These are phyloP conservation scores for Oncorhynchus tshawytscha DNA, from an alignment of 2,113 vertebrate species.

Conservation along the genomic window DNA sequence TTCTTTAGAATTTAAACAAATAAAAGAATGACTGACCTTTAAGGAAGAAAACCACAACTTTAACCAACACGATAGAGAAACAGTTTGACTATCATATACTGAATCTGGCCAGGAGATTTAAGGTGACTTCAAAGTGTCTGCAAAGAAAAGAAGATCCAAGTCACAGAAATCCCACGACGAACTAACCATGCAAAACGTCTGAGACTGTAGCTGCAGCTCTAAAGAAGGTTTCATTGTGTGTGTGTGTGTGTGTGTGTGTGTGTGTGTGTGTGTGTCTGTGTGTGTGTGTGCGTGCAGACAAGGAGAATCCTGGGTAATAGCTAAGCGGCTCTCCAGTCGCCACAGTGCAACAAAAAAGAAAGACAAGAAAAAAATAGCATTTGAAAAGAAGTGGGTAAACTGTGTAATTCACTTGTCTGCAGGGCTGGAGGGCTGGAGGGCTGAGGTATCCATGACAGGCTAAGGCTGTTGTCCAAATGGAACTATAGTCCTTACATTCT, in stretches of 20 bases:
- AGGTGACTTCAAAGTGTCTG: no score
- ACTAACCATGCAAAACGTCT: not conserved
- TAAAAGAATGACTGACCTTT: no score
- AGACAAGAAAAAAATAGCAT: no score
- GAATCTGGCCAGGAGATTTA: no score
- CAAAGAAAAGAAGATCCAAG: not conserved
- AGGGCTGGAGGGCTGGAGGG: not conserved
- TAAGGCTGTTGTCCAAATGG: not conserved
- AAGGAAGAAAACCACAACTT: no score
- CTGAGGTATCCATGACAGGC: not conserved
- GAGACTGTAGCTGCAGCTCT: not conserved
- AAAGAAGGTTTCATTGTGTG: not conserved
- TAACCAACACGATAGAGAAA: no score
- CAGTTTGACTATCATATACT: not conserved
- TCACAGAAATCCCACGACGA: not conserved
- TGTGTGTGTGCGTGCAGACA: not conserved
- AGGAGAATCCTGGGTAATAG: not conserved
- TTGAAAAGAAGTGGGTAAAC: constrained; percentile 1
- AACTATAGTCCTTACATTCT: no score
- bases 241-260: not conserved
- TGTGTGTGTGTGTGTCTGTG: no score
- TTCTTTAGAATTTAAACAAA: no score
- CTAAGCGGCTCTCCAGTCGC: not conserved
- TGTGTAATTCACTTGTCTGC: not conserved
- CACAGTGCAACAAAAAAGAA: not conserved